Base-by-base conservation (phyloP, 2,888 invertebrate genomes). In the Aspidapion aeneum region DNA sequence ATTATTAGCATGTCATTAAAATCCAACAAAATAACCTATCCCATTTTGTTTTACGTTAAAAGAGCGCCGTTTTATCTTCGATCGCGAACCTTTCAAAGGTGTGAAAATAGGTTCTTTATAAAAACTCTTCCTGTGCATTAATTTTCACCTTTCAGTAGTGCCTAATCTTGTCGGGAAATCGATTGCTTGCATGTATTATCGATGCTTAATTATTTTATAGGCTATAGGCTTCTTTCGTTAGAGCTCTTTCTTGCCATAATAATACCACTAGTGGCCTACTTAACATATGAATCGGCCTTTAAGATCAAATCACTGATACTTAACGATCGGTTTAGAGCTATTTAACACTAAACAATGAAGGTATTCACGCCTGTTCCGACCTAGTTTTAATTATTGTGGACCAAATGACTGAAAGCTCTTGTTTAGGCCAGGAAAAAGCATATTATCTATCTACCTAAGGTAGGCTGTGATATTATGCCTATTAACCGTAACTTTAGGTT, bases 181-280 rank as follows among this genome's bases (percentile, higher is more conserved):
- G 35, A 35, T n/a, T n/a, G n/a, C n/a, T n/a, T n/a, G n/a, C n/a
- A 70, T 70, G 66, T 68, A 70, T 73, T 71, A 70, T 68, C 63
- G 61, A 71, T 67, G 70, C 71, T 72, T 74, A 75, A 75, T 74
- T 75, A 74, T 74, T 72, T 73, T 72, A 73, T 68, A 70, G 71
- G 69, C 61, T 58, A 68, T 69, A 69, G n/a, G n/a, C n/a, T n/a
- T n/a, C n/a, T n/a, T n/a, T n/a, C n/a, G n/a, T n/a, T n/a, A n/a
- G n/a, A n/a, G n/a, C n/a, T 35, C 35, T 70, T 68, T 67, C 64
- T 63, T 65, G 63, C 57, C 57, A 64, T 66, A 68, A 70, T 68
- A 72, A 68, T 67, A 73, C 69, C 69, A 70, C 71, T 71, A 71
- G 70, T 69, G 70, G 70, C 72, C 67, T 69, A 75, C n/a, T 75